Base-by-base conservation (phyloP, 1,140 invertebrate genomes). In the Drosophila parvula region DNA sequence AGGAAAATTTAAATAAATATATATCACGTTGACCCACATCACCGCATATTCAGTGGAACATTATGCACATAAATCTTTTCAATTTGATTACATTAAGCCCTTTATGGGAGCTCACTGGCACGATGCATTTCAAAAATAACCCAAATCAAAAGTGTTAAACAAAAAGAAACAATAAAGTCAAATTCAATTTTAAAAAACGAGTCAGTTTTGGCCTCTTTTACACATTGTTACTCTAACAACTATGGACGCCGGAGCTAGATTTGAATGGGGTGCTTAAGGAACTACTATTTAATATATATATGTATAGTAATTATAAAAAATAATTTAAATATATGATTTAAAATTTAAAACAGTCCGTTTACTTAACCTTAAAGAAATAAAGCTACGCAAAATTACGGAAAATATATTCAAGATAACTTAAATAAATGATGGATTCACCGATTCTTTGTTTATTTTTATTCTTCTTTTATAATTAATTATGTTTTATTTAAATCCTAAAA, bases 131-230 rank as follows among this genome's bases (percentile, higher is more conserved):
- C n/a, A 47, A 44, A 67, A 80, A 61, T 50, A 80, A 80, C 78
- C 78, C 78, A 80, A 76, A 81, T 81, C 78, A 81, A 81, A 81
- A 77, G 57, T 67, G 67, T 65, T 76, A 58, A 47, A 41, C 48
- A 69, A 77, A 77, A 53, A 22, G 63, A 68, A 63, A 65, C 32
- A 76, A 53, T 22, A 56, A 48, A 77, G 60, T 70, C 78, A 64
- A 80, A 70, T 80, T 80, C 60, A 75, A 80, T 80, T 78, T 77
- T 47, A 68, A 68, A 60, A 68, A 60, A 16, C 50, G 40, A 67
- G 64, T 44, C 61, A 47, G 47, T 75, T 73, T 44, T 16, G 28
- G 28, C 32, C 45, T 73, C 41, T 6, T 47, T 53, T 73, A 14
- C 12, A 51, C 67, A 16, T 22, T 38, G 47, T 30, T 51, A 61